Evolutionary conservation across 1,140 invertebrate genomes (phyloP).

Genomic region (Hycleus phaleratus): DNA sequence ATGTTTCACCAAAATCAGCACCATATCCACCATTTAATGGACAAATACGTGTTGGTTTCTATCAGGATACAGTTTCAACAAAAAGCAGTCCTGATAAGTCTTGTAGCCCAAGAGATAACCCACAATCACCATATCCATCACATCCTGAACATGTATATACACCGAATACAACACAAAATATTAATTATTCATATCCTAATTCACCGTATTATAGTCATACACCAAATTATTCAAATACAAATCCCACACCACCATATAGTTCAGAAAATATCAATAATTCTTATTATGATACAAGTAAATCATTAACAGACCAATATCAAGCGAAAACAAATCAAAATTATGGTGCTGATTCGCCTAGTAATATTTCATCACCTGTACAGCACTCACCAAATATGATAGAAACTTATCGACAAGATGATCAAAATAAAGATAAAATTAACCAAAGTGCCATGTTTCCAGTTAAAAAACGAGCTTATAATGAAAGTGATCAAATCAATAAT

Average conservation of each 20-base stretch:
- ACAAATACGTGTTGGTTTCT: constrained; percentile 66
- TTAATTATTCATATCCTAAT: constrained; percentile 31
- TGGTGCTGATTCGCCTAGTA: constrained; percentile 27
- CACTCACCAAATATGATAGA: constrained; percentile 14
- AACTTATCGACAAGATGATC: background rate
- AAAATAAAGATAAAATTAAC: constrained; percentile 7
- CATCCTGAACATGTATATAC: constrained; percentile 56
- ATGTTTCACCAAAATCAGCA: constrained; percentile 54
- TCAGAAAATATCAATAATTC: constrained; percentile 19
- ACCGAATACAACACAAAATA: constrained; percentile 31
- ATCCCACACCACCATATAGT: constrained; percentile 30
- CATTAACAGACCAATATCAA: constrained; percentile 30
- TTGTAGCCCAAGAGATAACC: constrained; percentile 55
- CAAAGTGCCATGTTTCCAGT: constrained; percentile 39
- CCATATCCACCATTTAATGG: constrained; percentile 59
- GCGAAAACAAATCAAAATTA: constrained; percentile 29
- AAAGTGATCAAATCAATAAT: constrained; percentile 36
- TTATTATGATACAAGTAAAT: constrained; percentile 34
- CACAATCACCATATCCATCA: constrained; percentile 50
- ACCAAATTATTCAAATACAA: constrained; percentile 34
- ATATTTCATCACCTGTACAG: constrained; percentile 22
- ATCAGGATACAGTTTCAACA: constrained; percentile 65
- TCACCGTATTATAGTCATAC: constrained; percentile 33
- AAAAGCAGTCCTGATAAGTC: constrained; percentile 66
- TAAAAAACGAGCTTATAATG: constrained; percentile 54